A percentile compares a stretch with the other conserved stretches of the same genome.
Conservation (phyloP, 2,113 vertebrate species). For the Actenoides lindsayi region DNA sequence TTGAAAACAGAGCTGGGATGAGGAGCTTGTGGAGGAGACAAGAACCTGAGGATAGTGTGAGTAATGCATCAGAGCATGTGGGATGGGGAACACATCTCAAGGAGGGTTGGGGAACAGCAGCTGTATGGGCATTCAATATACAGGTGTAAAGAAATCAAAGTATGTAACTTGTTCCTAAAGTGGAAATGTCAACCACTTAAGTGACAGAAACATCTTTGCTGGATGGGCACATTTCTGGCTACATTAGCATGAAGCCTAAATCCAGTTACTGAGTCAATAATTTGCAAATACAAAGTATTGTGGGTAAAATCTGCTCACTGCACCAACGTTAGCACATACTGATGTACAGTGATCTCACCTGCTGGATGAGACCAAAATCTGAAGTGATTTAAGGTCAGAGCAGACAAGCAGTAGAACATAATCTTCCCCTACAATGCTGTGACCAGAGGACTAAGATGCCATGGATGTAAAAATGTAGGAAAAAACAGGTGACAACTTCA, state of each 20-base stretch:
- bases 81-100: background rate
- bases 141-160: background rate
- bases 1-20: background rate
- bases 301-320: background rate
- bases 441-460: background rate
- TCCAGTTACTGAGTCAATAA: background rate
- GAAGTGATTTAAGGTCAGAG: background rate
- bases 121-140: background rate
- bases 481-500: background rate
- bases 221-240: background rate
- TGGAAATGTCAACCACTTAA: background rate
- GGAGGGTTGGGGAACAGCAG: background rate
- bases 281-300: background rate
- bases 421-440: background rate
- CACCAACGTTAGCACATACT: fast-evolving
- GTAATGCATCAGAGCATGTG: background rate
- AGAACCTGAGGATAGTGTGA: background rate
- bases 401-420: background rate
- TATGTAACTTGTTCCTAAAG: background rate
- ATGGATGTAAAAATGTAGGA: background rate
- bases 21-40: background rate
- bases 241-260: background rate
- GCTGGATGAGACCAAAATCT: background rate
- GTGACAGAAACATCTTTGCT: background rate
- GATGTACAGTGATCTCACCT: background rate